Evolutionary conservation across 2,888 invertebrate genomes (phyloP), one percentile per base, ranked within the genome.

Genomic region (Dichetophora obliterata): DNA sequence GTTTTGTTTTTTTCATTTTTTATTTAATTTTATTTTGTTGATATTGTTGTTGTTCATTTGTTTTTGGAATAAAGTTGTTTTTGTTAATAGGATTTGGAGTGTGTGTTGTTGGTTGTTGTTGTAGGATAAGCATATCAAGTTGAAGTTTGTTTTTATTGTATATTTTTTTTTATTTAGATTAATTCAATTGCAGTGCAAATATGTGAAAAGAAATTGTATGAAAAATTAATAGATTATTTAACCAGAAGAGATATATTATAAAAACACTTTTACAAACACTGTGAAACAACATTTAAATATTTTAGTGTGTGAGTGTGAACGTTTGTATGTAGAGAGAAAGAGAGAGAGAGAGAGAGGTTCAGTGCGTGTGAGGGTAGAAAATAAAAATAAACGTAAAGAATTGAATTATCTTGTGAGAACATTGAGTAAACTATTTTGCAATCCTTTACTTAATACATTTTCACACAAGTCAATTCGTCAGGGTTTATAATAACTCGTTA

Each of bases 1-100:
- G 93, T 83, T 82, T 82, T 83, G 84, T 83, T 82, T 31, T 81
- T 77, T 83, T 77, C 79, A 75, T 79, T 71, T 69, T 79, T 81
- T 74, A 82, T 84, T 82, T 82, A 80, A 77, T 82, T 80, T 70
- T 66, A 54, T 48, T 69, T 74, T 72, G 77, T 80, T 70, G 75
- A 74, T 79, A 77, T 81, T 80, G 37, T 37, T 75, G 72, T 73
- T 66, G 16, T 63, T 69, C 70, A 75, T 75, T 59, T 50, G 71
- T 48, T 57, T 57, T 59, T 50, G 11, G 31, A 77, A 75, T 76
- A 79, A 61, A 81, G 77, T 61, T n/a, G 43, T 37, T 68, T 48
- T 77, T 74, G 68, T 50, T 76, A 43, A 11, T 1, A 54, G 3
- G 48, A 5, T 70, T 75, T 63, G 75, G 63, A 75, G 66, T 61